Percentiles rank a stretch among this genome's conserved stretches.
These are phyloP conservation scores for Myopa tessellatipennis DNA, from an alignment of 2,888 invertebrate genomes.

Conservation along the genomic window DNA sequence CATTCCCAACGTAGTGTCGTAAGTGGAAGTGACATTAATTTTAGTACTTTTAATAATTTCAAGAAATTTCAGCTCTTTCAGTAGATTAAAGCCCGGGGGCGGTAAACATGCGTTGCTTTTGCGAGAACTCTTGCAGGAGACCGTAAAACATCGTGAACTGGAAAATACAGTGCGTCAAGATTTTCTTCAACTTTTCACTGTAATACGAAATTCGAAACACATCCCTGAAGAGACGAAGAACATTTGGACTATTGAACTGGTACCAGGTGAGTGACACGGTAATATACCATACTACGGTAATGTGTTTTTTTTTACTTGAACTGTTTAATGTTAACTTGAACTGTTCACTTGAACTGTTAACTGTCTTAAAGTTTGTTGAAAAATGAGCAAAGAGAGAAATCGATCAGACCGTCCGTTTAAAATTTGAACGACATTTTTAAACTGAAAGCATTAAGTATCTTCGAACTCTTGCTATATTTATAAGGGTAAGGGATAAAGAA, in stretches of 20 bases:
- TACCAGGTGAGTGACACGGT: constrained; percentile 47
- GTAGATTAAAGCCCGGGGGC: not conserved
- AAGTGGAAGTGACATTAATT: not conserved
- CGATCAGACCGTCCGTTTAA: no score
- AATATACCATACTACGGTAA: not conserved
- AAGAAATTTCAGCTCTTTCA: constrained; percentile 8
- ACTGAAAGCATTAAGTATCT: no score
- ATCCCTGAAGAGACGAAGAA: constrained; percentile 53
- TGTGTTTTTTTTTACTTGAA: no score
- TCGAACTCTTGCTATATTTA: no score
- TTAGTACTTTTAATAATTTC: not conserved
- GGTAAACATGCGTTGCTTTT: constrained; percentile 47
- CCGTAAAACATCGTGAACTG: constrained; percentile 66
- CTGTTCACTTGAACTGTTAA: no score
- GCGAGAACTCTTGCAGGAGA: constrained; percentile 61
- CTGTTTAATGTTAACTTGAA: no score
- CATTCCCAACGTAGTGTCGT: constrained; percentile 6
- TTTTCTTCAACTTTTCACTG: constrained; percentile 68
- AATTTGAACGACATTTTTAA: no score
- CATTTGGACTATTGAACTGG: constrained; percentile 58
- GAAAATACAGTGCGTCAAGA: constrained; percentile 67
- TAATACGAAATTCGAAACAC: constrained; percentile 65
- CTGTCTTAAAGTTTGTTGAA: no score
- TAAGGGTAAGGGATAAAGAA: no score
- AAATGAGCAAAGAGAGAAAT: no score